These are phyloP conservation scores for Synanthedon andrenaeformis DNA, from an alignment of 2,888 invertebrate species.

Conservation along the genomic window DNA sequence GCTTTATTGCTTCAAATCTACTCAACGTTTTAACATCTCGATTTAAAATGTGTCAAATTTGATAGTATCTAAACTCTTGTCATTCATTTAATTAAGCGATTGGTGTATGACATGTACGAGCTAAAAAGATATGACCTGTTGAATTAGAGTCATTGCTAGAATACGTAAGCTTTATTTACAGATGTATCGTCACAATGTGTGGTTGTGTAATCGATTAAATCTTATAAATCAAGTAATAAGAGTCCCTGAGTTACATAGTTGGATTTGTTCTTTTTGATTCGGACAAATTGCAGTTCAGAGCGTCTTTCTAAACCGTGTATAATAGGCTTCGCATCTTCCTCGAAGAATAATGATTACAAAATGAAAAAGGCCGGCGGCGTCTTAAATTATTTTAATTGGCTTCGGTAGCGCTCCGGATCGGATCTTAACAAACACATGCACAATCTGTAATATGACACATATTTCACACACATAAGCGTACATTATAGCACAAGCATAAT, in stretches of 20 bases:
- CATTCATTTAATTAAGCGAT: background rate
- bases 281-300: conserved; percentile 54
- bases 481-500: conserved; percentile 18
- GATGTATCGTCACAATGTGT: conserved; percentile 12
- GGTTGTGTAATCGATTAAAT: conserved; percentile 8
- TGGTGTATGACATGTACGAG: background rate
- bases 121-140: conserved; percentile 3
- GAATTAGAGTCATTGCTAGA: conserved; percentile 4
- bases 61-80: background rate
- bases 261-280: conserved; percentile 28
- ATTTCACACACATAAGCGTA: background rate
- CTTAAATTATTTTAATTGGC: conserved; percentile 72
- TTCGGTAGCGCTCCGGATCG: conserved; percentile 60
- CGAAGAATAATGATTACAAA: conserved; percentile 65
- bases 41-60: background rate
- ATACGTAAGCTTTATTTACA: conserved; percentile 7
- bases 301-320: conserved; percentile 58
- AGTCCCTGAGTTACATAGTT: background rate
- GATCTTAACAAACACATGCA: conserved; percentile 32
- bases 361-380: conserved; percentile 63
- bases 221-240: conserved; percentile 9
- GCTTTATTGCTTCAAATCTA: no score
- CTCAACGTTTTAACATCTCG: background rate
- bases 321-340: conserved; percentile 58
- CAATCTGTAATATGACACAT: conserved; percentile 8